Percentiles rank a stretch among this genome's conserved stretches.
phyloP scores from a whole-genome alignment of 2,797 vertebrate species.

The Tolypeutes matacus region DNA sequence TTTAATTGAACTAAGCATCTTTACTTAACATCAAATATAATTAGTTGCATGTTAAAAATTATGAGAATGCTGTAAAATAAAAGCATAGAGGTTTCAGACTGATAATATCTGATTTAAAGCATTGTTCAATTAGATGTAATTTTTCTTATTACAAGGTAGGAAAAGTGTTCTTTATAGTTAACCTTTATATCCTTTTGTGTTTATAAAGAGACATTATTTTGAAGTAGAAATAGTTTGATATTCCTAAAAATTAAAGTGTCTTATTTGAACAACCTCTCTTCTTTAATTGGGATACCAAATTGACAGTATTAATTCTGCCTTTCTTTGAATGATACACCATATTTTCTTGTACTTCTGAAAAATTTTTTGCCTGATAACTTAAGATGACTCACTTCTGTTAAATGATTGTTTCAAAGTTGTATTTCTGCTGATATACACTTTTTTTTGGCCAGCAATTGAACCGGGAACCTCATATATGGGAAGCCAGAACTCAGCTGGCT shows the following conservation, averaged over 20 bases:
- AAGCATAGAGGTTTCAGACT: slow-evolving; percentile 54
- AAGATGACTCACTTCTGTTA: slow-evolving; percentile 18
- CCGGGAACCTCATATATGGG: no score
- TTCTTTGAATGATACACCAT: slow-evolving; percentile 33
- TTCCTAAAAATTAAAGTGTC: slow-evolving; percentile 4
- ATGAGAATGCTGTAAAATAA: not conserved
- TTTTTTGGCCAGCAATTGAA: not conserved
- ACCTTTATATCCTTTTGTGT: slow-evolving; percentile 47
- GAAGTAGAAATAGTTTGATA: slow-evolving; percentile 31
- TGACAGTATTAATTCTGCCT: slow-evolving; percentile 2
- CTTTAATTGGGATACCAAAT: slow-evolving; percentile 38
- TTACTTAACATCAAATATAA: slow-evolving; percentile 57
- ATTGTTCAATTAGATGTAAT: slow-evolving; percentile 35
- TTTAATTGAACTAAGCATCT: slow-evolving; percentile 51
- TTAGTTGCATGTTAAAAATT: slow-evolving; percentile 68
- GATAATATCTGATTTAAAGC: slow-evolving; percentile 44
- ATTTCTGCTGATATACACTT: slow-evolving; percentile 26
- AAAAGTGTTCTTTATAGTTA: not conserved
- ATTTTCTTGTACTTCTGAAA: slow-evolving; percentile 39
- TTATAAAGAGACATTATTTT: slow-evolving; percentile 40
- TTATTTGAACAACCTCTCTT: slow-evolving; percentile 1
- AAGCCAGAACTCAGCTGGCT: no score
- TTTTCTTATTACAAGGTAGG: slow-evolving; percentile 39
- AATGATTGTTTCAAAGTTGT: slow-evolving; percentile 2
- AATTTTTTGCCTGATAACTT: slow-evolving; percentile 40